Percentiles rank a stretch among this genome's conserved stretches.
phyloP scores from a whole-genome alignment of 2,113 vertebrate species.

The Neotragus pygmaeus region DNA sequence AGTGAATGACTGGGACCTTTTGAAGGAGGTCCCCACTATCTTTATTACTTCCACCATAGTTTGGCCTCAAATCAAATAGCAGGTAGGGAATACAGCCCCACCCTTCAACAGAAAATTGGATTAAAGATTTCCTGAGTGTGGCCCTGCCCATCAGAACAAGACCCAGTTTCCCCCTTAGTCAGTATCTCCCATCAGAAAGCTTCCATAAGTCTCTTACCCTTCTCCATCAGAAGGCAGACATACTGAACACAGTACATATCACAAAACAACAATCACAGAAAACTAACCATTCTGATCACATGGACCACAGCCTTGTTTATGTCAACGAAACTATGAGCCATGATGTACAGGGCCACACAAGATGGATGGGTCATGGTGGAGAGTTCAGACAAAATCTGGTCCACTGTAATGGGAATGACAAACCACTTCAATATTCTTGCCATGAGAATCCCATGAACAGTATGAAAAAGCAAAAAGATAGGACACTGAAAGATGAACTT shows the following conservation, averaged over 20 bases:
- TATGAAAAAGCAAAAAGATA: neutral
- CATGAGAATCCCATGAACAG: neutral
- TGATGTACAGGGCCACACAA: neutral
- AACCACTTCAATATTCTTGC: neutral
- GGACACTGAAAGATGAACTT: neutral
- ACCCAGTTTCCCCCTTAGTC: neutral
- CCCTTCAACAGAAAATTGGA: neutral
- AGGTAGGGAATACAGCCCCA: neutral
- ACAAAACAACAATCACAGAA: neutral
- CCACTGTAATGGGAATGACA: neutral
- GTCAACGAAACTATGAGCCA: neutral
- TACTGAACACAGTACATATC: neutral
- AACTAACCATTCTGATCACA: neutral
- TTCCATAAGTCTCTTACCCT: neutral
- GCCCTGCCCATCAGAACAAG: neutral
- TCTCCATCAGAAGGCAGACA: neutral
- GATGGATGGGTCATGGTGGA: neutral
- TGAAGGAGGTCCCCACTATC: neutral
- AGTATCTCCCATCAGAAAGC: neutral
- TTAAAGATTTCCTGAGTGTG: neutral
- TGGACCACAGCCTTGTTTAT: neutral
- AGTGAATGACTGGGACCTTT: neutral
- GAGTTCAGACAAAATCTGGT: neutral
- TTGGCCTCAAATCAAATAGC: neutral
- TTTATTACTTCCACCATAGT: neutral